Evolutionary conservation across 2,113 vertebrate species (phyloP).

Genomic region (Sinocyclocheilus anshuiensis): DNA sequence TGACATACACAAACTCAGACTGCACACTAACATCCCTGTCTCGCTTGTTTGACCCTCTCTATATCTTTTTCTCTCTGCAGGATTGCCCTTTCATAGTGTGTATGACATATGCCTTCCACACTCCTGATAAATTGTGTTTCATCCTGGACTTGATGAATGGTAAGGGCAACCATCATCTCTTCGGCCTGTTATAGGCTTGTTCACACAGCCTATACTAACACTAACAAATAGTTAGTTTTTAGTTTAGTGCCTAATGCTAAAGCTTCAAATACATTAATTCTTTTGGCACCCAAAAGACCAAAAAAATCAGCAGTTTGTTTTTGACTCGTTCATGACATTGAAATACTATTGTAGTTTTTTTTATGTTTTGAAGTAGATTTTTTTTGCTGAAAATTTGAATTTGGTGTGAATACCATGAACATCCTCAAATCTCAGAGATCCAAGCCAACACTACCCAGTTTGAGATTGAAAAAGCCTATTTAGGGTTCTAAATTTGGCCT

Average conservation of each 20-base stretch:
- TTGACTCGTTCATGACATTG: no score
- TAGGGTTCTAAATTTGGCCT: slow-evolving; percentile 18
- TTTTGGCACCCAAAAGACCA: no score
- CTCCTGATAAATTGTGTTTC: slow-evolving; percentile 97
- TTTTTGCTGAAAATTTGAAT: neutral
- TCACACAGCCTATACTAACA: no score
- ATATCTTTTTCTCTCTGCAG: slow-evolving; percentile 66
- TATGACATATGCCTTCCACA: slow-evolving; percentile 99
- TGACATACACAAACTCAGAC: slow-evolving; percentile 33
- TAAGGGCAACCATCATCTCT: slow-evolving; percentile 64
- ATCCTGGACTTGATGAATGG: slow-evolving; percentile 99
- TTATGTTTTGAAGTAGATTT: no score
- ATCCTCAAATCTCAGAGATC: neutral
- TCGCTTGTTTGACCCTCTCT: neutral
- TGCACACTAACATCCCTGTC: neutral
- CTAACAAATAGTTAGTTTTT: neutral
- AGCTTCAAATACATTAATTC: no score
- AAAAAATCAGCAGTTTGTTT: neutral
- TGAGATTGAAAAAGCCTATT: neutral
- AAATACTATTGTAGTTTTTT: neutral
- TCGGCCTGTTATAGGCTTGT: neutral
- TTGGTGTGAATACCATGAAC: neutral
- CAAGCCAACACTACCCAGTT: neutral
- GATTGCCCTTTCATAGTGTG: slow-evolving; percentile 98
- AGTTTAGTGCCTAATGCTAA: no score